Evolutionary conservation across 2,113 vertebrate genomes (phyloP), one percentile per base, ranked within the genome.

Genomic region (Siniperca chuatsi): DNA sequence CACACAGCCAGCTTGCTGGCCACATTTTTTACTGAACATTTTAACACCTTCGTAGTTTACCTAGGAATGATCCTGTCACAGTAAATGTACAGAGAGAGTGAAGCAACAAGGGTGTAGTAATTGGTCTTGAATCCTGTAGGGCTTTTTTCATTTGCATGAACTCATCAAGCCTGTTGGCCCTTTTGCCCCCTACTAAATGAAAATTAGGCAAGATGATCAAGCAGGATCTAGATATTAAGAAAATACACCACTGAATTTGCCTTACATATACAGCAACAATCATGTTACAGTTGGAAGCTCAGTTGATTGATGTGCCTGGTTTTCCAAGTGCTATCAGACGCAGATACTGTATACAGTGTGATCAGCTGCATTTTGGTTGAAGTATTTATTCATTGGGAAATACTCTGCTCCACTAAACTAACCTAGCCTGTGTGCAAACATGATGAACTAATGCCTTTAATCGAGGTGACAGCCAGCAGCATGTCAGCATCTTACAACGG

Each of bases 391-490:
- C 12, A 65, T 11, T 18, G 61, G n/a, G 44, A 81, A 73, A 72
- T 35, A 62, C 42, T 73, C 20, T 75, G 65, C 57, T 46, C 57
- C 16, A 64, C 70, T 76, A 73, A 77, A 90, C 61, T 66, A 79
- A 50, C 37, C 12, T 20, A 57, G 69, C 57, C 46, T 29, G 60
- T 83, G 66, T 65, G 71, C 58, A 72, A 80, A 75, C 76, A 83
- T 55, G 85, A 83, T 76, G 64, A 90, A 83, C 68, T 68, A 73
- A 78, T 76, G 50, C 42, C 52, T 83, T 80, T 75, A 80, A 83
- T 79, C 21, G 21, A 71, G 72, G 57, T 86, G 86, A 90, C 81
- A 87, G 81, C 86, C 75, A 74, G 81, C 75, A 84, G 81, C 78
- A 55, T 79, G 81, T 65, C 66, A 62, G 57, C 72, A 61, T 86